Evolutionary conservation across 2,797 vertebrate species (phyloP), one percentile per base, ranked within the genome.

Genomic region (Syngnathus acus): DNA sequence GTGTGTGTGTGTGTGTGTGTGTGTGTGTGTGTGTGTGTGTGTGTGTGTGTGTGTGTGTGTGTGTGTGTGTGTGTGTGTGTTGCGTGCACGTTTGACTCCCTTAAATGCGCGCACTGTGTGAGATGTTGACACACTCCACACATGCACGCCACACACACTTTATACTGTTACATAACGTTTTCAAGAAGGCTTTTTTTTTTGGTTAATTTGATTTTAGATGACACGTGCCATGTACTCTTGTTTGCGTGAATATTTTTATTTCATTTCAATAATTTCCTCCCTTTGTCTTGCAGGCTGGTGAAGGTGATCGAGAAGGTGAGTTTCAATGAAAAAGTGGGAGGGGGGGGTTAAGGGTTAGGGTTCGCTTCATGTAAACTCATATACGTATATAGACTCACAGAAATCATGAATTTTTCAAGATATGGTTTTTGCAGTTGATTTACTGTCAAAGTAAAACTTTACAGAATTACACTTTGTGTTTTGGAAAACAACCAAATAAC

Each of bases 231-330:
- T 16, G 6, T 14, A 17, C 62, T 66, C 63, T 32, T n/a, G 6
- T 42, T 3, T 32, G 23, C 6, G 5, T 54, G 6, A 16, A 6
- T 17, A 19, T 42, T 54, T 54, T 14, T n/a, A 21, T 5, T 5
- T 1, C 55, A 6, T 65, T 16, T n/a, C 55, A 48, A 2, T 17
- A 16, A 48, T 17, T 48, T 6, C 45, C 45, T 48, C n/a, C n/a
- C n/a, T 78, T 58, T 72, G 65, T 79, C 63, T 75, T 78, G 0
- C 90, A 98, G 96, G 92, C 91, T 94, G 92, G 82, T 73, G 91
- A 89, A 89, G 90, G 87, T 78, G 89, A 89, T 80, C 87, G 76
- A 88, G 83, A 90, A 90, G 95, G 96, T 98, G 89, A 96, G 94
- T 88, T 26, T 42, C 21, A 45, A 39, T 40, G 19, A 3, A 32